A percentile compares a stretch with the other conserved stretches of the same genome.
These are phyloP conservation scores for Antennarius maculatus DNA, from an alignment of 2,797 vertebrate species.

Conservation along the genomic window DNA sequence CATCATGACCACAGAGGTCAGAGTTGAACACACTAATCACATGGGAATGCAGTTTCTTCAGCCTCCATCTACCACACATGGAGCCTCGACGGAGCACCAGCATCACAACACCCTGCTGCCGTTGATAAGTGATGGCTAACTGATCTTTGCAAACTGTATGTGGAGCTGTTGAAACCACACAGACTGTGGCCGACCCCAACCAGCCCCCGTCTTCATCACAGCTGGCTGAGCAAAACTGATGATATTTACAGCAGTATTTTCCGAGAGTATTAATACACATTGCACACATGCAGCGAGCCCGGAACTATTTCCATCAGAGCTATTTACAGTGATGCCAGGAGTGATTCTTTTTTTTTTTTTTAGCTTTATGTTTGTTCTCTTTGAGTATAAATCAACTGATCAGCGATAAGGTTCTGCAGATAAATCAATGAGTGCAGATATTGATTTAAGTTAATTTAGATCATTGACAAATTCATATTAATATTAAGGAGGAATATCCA, in stretches of 20 bases:
- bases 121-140: background rate
- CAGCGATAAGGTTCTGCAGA: background rate
- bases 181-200: slow-evolving; percentile 44
- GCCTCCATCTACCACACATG: background rate
- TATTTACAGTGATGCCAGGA: slow-evolving; percentile 66
- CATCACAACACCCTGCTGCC: background rate
- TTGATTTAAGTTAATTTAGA: background rate
- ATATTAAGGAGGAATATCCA: background rate
- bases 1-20: slow-evolving; percentile 14
- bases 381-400: background rate
- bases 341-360: slow-evolving; percentile 2
- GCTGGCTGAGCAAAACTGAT: slow-evolving; percentile 71
- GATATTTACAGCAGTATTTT: slow-evolving; percentile 73
- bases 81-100: background rate
- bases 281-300: slow-evolving; percentile 46
- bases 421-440: background rate
- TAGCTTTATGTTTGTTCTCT: slow-evolving; percentile 10
- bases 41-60: background rate
- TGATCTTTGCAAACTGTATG: slow-evolving; percentile 4
- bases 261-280: slow-evolving; percentile 75
- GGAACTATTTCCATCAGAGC: slow-evolving; percentile 63
- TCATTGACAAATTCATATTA: background rate
- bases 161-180: slow-evolving; percentile 65
- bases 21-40: slow-evolving; percentile 1
- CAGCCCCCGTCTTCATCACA: slow-evolving; percentile 62